Evolutionary conservation across 2,888 invertebrate genomes (phyloP), one percentile per base, ranked within the genome.

Genomic region (Callyntrura sp.): DNA sequence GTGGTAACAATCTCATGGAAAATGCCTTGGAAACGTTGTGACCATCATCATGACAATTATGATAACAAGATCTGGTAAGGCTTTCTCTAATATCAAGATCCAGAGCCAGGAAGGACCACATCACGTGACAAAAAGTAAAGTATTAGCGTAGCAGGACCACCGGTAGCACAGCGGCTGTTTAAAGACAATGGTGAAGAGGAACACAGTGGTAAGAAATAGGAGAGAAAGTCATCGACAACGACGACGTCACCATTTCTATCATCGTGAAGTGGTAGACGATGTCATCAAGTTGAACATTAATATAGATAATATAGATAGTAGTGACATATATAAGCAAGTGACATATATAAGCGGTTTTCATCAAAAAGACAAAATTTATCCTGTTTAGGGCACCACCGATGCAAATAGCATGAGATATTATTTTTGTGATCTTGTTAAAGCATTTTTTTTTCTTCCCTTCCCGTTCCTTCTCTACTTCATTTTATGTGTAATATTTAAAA

Each of bases 41-140:
- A 14, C 20, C 12, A 17, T 57, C 35, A 35, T 12, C 17, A 79
- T 79, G 17, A 57, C 48, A 43, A 48, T 14, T 0, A 65, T 28
- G 45, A 48, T 73, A 12, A 48, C 48, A 11, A 48, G 17, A 73
- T 23, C 23, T 73, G 14, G 48, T n/a, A 8, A 20, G 73, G 20
- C 12, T 14, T 23, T 17, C 45, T 45, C 12, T 65, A 25, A 12
- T 65, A 23, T 45, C 35, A 57, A 79, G 17, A 57, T 79, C 79
- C 55, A 79, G 17, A 28, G 23, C 57, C 79, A 60, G 35, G 6
- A 35, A 20, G 57, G 79, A 55, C 79, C 57, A 57, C 79, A 79
- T 79, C 79, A 79, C 79, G 79, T 79, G 57, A 73, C 73, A 51
- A 55, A 55, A 23, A 62, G n/a, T 8, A 51, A 14, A 28, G 45